Base-by-base conservation (phyloP, 1,140 invertebrate species). In the Bicyclus anynana region DNA sequence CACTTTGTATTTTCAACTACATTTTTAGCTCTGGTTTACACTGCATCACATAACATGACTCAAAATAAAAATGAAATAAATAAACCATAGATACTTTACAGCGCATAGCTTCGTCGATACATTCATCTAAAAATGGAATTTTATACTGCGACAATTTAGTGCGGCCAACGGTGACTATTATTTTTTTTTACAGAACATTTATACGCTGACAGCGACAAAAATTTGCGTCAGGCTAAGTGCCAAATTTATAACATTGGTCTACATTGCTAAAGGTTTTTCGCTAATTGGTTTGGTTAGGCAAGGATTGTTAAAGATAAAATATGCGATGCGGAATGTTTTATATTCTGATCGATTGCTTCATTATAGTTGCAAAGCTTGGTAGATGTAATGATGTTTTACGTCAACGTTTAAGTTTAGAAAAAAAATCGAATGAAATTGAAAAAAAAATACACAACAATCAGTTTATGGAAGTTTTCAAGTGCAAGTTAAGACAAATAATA, bases 251-350 rank as follows among this genome's bases (percentile, higher is more conserved):
- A 79, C 81, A 83, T 79, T 77, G 78, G 65, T 74, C 62, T 74
- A 72, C 77, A 77, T 65, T 73, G 78, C 72, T 67, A 65, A 78
- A 84, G 75, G 78, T 81, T 86, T 85, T 87, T 76, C 82, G 55
- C 77, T 87, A 87, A 86, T 87, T 87, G 83, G 78, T 85, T 72
- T 67, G 74, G 76, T 73, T 75, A 67, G 67, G 71, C 69, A 84
- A 84, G 84, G 83, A 86, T 84, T 84, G 84, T 87, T 87, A 84
- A 84, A 84, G 82, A 84, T 87, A 87, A 87, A 87, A 87, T 87
- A 85, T 87, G 74, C 84, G 69, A 77, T 80, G 77, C 82, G 69
- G 82, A 80, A 67, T 77, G 82, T 80, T 84, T 81, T 75, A 77
- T 79, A 80, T 80, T 80, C 77, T 76, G 79, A 84, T 80, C 75